phyloP scores from a whole-genome alignment of 2,113 vertebrate species.

The Microcebus murinus region DNA sequence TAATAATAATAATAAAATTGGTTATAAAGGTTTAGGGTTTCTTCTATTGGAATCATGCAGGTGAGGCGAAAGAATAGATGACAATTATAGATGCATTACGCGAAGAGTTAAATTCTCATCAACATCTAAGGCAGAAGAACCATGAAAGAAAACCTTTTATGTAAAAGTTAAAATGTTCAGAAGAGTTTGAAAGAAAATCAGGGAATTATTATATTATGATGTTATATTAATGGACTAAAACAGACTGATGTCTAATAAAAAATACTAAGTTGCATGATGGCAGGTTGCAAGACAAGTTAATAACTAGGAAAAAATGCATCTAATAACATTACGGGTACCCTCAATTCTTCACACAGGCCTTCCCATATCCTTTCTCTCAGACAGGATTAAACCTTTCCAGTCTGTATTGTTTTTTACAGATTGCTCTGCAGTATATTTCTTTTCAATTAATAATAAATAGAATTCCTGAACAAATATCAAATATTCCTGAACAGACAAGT shows the following conservation, averaged over 20 bases:
- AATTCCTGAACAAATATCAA: too few relatives aligned
- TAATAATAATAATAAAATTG: neutral
- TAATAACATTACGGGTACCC: neutral
- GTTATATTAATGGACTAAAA: neutral
- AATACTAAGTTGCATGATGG: neutral
- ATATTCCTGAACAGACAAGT: too few relatives aligned
- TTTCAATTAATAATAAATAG: neutral
- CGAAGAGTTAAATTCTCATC: neutral
- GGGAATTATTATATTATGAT: neutral
- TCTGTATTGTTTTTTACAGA: neutral
- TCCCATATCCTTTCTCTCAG: neutral
- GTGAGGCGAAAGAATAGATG: neutral
- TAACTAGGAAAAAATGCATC: neutral
- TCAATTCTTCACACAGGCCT: neutral
- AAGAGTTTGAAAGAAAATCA: slow-evolving; percentile 12
- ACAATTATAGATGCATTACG: neutral
- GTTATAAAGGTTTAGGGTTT: neutral
- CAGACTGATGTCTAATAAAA: neutral
- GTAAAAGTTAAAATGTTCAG: neutral
- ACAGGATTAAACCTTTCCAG: neutral
- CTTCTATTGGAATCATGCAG: neutral
- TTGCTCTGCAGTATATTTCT: neutral
- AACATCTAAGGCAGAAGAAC: neutral
- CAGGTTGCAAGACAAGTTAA: neutral
- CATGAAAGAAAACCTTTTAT: neutral